Percentiles rank a stretch among this genome's conserved stretches.
phyloP scores from a whole-genome alignment of 2,888 invertebrate species.

The Malachius bipustulatus region DNA sequence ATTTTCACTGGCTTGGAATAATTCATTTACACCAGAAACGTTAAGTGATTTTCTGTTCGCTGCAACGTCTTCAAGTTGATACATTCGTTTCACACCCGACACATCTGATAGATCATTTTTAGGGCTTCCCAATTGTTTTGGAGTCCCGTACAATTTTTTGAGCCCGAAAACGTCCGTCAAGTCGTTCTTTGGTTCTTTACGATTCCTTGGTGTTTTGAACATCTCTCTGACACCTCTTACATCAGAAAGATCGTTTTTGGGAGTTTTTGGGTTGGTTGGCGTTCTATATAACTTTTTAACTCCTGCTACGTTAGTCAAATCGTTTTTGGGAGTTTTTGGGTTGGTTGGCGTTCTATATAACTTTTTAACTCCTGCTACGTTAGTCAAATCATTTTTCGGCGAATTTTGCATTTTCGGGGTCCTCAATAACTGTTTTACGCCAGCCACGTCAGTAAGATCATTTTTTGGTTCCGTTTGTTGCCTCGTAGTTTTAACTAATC shows the following conservation, averaged over 20 bases:
- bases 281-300: conserved; percentile 10
- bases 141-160: conserved; percentile 21
- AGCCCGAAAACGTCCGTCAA: conserved; percentile 23
- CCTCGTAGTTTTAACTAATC: conserved; percentile 20
- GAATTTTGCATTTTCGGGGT: conserved; percentile 19
- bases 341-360: conserved; percentile 16
- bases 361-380: conserved; percentile 36
- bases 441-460: conserved; percentile 15
- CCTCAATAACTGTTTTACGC: conserved; percentile 15
- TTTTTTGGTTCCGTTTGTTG: conserved; percentile 17
- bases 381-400: conserved; percentile 31
- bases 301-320: conserved; percentile 17
- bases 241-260: conserved; percentile 21
- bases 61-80: conserved; percentile 20
- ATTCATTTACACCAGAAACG: conserved; percentile 20
- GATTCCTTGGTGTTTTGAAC: conserved; percentile 19
- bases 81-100: conserved; percentile 32
- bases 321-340: conserved; percentile 21
- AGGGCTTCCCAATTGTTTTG: conserved; percentile 20
- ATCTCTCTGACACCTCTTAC: conserved; percentile 21
- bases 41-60: too few relatives aligned
- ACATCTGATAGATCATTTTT: conserved; percentile 37
- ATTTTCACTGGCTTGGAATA: conserved; percentile 23
- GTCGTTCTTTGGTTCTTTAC: conserved; percentile 20
- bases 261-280: conserved; percentile 15